Evolutionary conservation across 2,797 vertebrate species (phyloP).

Genomic region (Dendrocincla fuliginosa): DNA sequence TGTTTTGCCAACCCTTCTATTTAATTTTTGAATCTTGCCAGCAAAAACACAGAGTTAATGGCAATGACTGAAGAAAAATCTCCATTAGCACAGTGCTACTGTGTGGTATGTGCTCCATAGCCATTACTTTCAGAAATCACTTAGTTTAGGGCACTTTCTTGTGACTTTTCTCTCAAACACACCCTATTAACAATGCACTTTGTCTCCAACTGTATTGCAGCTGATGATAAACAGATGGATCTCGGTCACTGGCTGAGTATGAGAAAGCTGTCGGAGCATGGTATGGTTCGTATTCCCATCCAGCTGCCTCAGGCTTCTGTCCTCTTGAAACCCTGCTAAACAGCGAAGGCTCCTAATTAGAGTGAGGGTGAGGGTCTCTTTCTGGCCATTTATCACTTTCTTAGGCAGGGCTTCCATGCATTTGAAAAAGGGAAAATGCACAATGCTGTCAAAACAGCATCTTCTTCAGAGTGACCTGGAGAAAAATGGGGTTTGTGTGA

Average conservation of each 20-base stretch:
- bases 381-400: constrained; percentile 23
- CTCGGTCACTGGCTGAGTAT: constrained; percentile 4
- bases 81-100: neutral
- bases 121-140: constrained; percentile 32
- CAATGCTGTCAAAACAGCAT: neutral
- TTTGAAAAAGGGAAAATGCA: neutral
- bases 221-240: constrained; percentile 63
- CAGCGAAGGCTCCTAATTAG: constrained; percentile 10
- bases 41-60: neutral
- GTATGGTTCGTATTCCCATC: constrained; percentile 8
- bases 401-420: neutral
- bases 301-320: constrained; percentile 44
- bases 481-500: neutral
- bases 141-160: constrained; percentile 32
- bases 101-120: neutral
- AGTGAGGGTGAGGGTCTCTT: neutral
- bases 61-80: constrained; percentile 3
- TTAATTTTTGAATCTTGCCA: neutral
- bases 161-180: constrained; percentile 17
- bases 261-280: constrained; percentile 32
- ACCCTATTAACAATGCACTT: constrained; percentile 49
- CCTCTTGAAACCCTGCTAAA: constrained; percentile 28
- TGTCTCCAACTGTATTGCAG: constrained; percentile 16
- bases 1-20: neutral
- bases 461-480: neutral